phyloP scores from a whole-genome alignment of 1,140 invertebrate genomes.

The Diuraphis noxia region DNA sequence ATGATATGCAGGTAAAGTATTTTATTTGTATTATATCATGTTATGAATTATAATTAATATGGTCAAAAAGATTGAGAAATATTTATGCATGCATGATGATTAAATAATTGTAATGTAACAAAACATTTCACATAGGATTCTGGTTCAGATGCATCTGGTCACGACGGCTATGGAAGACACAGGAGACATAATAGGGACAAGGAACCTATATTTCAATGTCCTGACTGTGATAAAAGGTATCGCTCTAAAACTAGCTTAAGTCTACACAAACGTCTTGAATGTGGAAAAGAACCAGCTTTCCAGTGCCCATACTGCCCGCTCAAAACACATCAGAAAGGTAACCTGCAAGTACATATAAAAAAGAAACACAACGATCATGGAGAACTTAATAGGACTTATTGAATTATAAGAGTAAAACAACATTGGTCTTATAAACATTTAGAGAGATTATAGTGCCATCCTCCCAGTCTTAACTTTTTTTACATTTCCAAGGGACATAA shows the following conservation, averaged over 20 bases:
- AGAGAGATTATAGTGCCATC: conserved; percentile 41
- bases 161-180: conserved; percentile 42
- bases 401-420: not conserved
- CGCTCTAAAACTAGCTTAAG: conserved; percentile 62
- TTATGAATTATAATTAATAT: too few relatives aligned
- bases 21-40: not conserved
- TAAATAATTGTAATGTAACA: not conserved
- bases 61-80: too few relatives aligned
- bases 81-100: not conserved
- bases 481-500: not conserved
- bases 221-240: conserved; percentile 62
- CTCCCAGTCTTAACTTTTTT: not conserved
- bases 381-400: conserved; percentile 54
- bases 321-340: conserved; percentile 63
- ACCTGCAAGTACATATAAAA: conserved; percentile 62
- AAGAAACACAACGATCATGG: conserved; percentile 59
- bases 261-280: conserved; percentile 65
- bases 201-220: conserved; percentile 58
- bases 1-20: conserved; percentile 44
- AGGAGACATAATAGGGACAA: conserved; percentile 55
- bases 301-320: conserved; percentile 63
- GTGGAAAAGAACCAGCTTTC: conserved; percentile 65
- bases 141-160: conserved; percentile 50
- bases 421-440: conserved; percentile 26
- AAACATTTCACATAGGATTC: conserved; percentile 49